phyloP scores from a whole-genome alignment of 2,113 vertebrate species.

The Carettochelys insculpta region DNA sequence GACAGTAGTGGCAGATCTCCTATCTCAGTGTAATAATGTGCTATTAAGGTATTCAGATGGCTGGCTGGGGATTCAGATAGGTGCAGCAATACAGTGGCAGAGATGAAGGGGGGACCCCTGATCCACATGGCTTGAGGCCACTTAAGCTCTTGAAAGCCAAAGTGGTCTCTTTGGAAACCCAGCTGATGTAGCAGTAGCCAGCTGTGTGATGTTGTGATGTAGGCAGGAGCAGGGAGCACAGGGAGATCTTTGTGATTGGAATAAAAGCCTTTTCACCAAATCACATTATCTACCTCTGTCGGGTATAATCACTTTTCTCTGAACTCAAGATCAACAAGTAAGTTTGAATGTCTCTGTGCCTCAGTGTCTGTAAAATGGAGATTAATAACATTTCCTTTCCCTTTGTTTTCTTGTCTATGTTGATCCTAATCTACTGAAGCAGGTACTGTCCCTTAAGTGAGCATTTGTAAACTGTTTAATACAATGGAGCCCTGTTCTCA shows the following conservation, averaged over 20 bases:
- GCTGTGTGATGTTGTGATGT: rapidly evolving
- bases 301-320: not conserved
- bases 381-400: too few species aligned
- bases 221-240: not conserved
- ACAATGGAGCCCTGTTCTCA: not conserved
- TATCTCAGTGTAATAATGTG: rapidly evolving
- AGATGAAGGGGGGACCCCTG: not conserved
- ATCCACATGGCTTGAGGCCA: not conserved
- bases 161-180: not conserved
- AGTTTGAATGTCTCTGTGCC: too few species aligned
- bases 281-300: not conserved
- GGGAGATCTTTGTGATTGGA: not conserved
- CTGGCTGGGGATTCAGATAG: not conserved
- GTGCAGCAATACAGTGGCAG: not conserved
- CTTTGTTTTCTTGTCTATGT: not conserved
- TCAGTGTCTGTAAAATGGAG: too few species aligned
- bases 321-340: too few species aligned
- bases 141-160: rapidly evolving
- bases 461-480: rapidly evolving
- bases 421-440: too few species aligned
- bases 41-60: rapidly evolving
- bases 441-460: rapidly evolving
- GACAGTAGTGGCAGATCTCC: rapidly evolving
- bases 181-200: not conserved
- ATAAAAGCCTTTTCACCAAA: not conserved